A percentile compares a stretch with the other conserved stretches of the same genome.
Evolutionary conservation across 2,797 vertebrate genomes (phyloP).

Genomic region (Eutrigla gurnardus): DNA sequence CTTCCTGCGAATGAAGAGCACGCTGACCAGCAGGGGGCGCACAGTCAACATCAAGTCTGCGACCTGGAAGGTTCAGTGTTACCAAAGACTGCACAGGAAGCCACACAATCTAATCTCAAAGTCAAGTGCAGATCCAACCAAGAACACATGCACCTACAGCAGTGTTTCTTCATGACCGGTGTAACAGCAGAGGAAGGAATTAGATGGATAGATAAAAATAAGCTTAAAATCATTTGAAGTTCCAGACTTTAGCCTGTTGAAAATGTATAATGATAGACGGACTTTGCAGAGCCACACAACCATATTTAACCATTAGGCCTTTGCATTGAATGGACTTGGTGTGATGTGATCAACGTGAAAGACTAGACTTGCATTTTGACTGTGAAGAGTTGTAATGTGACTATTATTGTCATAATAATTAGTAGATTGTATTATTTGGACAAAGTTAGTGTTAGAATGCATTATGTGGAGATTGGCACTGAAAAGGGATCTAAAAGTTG

Average conservation of each 20-base stretch:
- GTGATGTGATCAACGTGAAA: not conserved
- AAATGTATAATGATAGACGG: no score
- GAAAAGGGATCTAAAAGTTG: not conserved
- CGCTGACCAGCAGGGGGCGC: conserved; percentile 88
- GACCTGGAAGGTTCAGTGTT: conserved; percentile 86
- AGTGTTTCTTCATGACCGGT: not conserved
- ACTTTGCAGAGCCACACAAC: not conserved
- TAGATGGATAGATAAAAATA: no score
- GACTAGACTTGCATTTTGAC: no score
- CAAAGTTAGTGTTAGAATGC: not conserved
- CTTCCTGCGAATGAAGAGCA: conserved; percentile 91
- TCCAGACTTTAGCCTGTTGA: not conserved
- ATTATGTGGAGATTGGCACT: not conserved
- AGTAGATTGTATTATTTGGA: not conserved
- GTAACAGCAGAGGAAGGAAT: not conserved
- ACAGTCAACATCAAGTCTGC: conserved; percentile 92
- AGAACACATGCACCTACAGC: not conserved
- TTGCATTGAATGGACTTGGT: not conserved
- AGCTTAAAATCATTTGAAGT: no score
- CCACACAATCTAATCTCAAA: not conserved
- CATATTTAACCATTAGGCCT: not conserved
- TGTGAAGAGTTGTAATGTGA: no score
- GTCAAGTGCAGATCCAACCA: no score
- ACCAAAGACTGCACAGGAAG: not conserved
- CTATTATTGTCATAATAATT: no score